These are phyloP conservation scores for Oryzias dopingdopingensis DNA, from an alignment of 2,797 vertebrate genomes.

Conservation along the genomic window DNA sequence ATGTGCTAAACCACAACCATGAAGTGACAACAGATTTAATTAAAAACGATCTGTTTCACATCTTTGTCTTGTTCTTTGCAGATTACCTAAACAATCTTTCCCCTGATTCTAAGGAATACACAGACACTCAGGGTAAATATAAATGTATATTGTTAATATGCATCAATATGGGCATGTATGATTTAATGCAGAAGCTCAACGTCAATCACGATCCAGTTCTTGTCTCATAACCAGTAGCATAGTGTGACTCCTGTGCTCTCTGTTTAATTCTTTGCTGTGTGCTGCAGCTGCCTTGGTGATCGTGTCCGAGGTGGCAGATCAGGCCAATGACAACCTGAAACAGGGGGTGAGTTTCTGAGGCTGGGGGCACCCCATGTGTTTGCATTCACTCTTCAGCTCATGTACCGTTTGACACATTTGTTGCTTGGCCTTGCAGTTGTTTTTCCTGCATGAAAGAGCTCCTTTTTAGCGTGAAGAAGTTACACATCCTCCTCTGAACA, in stretches of 20 bases:
- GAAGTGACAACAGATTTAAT: too few relatives aligned
- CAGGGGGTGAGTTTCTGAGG: conserved; percentile 86
- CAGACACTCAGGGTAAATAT: conserved; percentile 89
- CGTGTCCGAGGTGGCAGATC: conserved; percentile 88
- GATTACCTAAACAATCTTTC: conserved; percentile 98
- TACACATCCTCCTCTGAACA: conserved; percentile 32
- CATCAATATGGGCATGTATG: background rate
- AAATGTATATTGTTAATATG: too few relatives aligned
- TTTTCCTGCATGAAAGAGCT: conserved; percentile 36
- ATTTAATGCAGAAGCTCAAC: background rate
- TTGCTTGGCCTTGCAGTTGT: conserved; percentile 23
- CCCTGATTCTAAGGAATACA: conserved; percentile 93
- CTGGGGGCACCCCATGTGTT: conserved; percentile 17
- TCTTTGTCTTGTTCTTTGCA: conserved; percentile 48
- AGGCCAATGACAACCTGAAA: conserved; percentile 90
- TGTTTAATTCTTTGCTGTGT: conserved; percentile 40
- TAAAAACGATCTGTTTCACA: too few relatives aligned
- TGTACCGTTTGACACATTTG: conserved; percentile 4
- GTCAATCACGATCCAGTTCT: conserved; percentile 7
- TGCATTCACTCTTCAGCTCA: conserved; percentile 16
- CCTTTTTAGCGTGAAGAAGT: conserved; percentile 41
- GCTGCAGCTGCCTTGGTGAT: conserved; percentile 87
- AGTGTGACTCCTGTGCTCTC: conserved; percentile 23
- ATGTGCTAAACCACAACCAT: too few relatives aligned
- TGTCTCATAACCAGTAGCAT: conserved; percentile 21